Conservation (phyloP, 2,888 invertebrate species). For the Lordiphosa andalusiaca region DNA sequence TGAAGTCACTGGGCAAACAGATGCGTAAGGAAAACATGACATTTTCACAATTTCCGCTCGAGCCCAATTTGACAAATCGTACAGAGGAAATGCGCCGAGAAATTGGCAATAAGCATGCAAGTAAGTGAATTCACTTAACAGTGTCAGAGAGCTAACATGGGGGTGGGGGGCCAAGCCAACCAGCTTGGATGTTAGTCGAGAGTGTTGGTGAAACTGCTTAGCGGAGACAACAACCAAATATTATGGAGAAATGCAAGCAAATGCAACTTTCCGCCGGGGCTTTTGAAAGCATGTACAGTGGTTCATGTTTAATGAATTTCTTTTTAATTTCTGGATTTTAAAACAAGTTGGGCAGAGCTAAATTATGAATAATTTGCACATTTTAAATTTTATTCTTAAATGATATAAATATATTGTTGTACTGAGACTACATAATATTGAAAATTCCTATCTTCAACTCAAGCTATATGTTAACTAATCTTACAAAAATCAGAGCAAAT, state of each 20-base stretch:
- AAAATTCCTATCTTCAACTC: too few relatives aligned
- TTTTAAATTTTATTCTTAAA: too few relatives aligned
- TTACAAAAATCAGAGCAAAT: too few relatives aligned
- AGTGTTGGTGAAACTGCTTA: slow-evolving; percentile 35
- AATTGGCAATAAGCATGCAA: slow-evolving; percentile 86
- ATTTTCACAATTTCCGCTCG: slow-evolving; percentile 77
- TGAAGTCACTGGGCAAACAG: slow-evolving; percentile 86
- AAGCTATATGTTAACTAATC: too few relatives aligned
- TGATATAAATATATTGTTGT: too few relatives aligned
- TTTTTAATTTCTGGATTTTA: too few relatives aligned
- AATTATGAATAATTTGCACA: too few relatives aligned
- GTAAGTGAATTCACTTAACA: slow-evolving; percentile 82
- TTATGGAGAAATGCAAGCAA: not conserved
- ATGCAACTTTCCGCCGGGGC: not conserved
- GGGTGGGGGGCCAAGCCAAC: too few relatives aligned
- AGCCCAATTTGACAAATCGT: slow-evolving; percentile 82
- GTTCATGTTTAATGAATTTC: too few relatives aligned
- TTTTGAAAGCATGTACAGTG: not conserved
- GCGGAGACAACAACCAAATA: slow-evolving; percentile 41
- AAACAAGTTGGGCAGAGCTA: too few relatives aligned
- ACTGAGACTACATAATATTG: too few relatives aligned
- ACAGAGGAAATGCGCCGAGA: slow-evolving; percentile 84
- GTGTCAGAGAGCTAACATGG: too few relatives aligned
- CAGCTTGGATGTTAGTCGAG: not conserved
- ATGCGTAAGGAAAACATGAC: slow-evolving; percentile 80